Evolutionary conservation across 1,140 invertebrate species (phyloP), one percentile per base, ranked within the genome.

Genomic region (Zaprionus tsacasi): DNA sequence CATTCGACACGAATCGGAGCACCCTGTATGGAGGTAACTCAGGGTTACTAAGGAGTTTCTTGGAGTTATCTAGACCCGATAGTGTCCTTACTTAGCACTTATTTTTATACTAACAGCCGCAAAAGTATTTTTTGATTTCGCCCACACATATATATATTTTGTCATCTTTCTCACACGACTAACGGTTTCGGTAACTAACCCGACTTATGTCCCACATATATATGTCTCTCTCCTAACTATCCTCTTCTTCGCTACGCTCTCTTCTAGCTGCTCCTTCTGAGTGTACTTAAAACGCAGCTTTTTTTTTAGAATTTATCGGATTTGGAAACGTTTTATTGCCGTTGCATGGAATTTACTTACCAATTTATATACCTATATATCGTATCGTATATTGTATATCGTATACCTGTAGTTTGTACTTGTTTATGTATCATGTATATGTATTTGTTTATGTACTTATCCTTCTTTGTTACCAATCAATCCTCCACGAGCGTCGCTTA

Each of bases 331-430:
- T 78, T 87, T 87, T 82, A 69, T 87, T 80, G 83, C 83, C 83
- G 43, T 70, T 58, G 59, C 48, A 70, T 79, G 69, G 83, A 87
- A 87, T 87, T 87, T 87, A 87, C 82, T 69, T 79, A 69, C 35
- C 45, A 21, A 56, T 33, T 50, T 40, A 54, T 30, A 40, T 58
- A 52, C 8, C 38, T 38, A 52, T 33, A 13, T 52, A 60, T 27
- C 5, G 12, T 61, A 61, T 59, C n/a, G 11, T 57, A 57, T 57
- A 57, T 40, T 55, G 35, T 36, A 36, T 50, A 45, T 21, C 43
- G 33, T 55, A 15, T 54, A n/a, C 25, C 17, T 45, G 13, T 45
- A 60, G 13, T 65, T 70, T 75, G 48, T 59, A 64, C 30, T 45
- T 68, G 58, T 58, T 64, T 69, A 55, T 81, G 66, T 80, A 85